Evolutionary conservation across 2,113 vertebrate genomes (phyloP).

Genomic region (Thomomys bottae): DNA sequence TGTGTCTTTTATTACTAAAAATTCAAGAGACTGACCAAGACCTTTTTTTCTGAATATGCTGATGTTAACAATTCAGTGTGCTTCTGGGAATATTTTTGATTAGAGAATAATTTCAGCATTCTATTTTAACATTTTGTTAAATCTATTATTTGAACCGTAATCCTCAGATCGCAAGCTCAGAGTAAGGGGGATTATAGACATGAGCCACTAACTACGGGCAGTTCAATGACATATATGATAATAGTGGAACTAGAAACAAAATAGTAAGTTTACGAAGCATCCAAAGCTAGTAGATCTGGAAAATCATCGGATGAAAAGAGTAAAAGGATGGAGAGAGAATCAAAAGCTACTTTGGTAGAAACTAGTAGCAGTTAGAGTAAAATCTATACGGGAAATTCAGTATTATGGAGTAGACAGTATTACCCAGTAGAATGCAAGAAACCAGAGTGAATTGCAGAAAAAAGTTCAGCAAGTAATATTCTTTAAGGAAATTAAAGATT

Average conservation of each 20-base stretch:
- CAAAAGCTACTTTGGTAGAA: not conserved
- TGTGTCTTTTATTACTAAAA: not conserved
- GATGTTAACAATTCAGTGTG: not conserved
- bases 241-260: not conserved
- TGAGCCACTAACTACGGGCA: too few relatives aligned
- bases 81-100: not conserved
- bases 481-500: not conserved
- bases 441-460: not conserved
- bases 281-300: not conserved
- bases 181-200: too few relatives aligned
- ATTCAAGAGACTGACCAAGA: not conserved
- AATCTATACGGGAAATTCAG: too few relatives aligned
- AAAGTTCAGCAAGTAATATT: not conserved
- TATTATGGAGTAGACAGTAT: not conserved
- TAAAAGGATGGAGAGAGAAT: not conserved
- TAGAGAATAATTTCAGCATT: conserved; percentile 15
- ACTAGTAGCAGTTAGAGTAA: not conserved
- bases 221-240: not conserved
- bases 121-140: conserved; percentile 12
- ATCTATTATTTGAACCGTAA: not conserved
- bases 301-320: not conserved
- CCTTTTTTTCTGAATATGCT: not conserved
- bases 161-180: too few relatives aligned
- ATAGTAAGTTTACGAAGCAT: not conserved
- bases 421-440: not conserved